Evolutionary conservation across 2,113 vertebrate genomes (phyloP).

Genomic region (Narcine bancroftii): DNA sequence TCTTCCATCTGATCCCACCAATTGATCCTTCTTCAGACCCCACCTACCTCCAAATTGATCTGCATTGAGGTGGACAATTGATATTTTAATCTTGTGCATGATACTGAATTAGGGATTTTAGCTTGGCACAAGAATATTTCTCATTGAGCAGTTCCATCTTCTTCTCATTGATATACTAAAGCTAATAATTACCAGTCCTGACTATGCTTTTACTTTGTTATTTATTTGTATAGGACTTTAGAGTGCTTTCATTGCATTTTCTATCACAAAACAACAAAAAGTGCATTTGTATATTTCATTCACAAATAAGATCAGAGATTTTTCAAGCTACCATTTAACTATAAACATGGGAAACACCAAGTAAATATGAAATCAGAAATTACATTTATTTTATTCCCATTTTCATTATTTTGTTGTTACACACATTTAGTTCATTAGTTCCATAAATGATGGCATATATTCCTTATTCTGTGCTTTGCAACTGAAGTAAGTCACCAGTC

Average conservation of each 20-base stretch:
- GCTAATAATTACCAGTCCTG: not conserved
- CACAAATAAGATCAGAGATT: not conserved
- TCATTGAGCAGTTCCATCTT: not conserved
- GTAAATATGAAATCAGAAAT: not conserved
- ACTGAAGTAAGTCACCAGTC: not conserved
- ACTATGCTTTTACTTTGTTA: not conserved
- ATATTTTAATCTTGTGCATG: not conserved
- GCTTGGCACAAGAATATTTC: not conserved
- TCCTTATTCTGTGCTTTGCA: not conserved
- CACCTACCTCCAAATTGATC: too few relatives aligned
- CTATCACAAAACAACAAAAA: not conserved
- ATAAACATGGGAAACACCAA: not conserved
- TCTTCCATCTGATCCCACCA: too few relatives aligned
- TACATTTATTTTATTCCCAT: not conserved
- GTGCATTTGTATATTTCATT: not conserved
- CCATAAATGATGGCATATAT: not conserved
- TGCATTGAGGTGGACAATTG: not conserved
- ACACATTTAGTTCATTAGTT: not conserved
- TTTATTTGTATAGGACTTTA: not conserved
- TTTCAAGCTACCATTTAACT: not conserved
- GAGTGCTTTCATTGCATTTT: not conserved
- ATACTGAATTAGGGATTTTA: not conserved
- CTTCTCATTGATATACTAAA: not conserved
- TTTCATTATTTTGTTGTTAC: not conserved
- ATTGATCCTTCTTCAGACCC: too few relatives aligned